A percentile compares a stretch with the other conserved stretches of the same genome.
Evolutionary conservation across 2,888 invertebrate species (phyloP).

Genomic region (Melolontha melolontha): DNA sequence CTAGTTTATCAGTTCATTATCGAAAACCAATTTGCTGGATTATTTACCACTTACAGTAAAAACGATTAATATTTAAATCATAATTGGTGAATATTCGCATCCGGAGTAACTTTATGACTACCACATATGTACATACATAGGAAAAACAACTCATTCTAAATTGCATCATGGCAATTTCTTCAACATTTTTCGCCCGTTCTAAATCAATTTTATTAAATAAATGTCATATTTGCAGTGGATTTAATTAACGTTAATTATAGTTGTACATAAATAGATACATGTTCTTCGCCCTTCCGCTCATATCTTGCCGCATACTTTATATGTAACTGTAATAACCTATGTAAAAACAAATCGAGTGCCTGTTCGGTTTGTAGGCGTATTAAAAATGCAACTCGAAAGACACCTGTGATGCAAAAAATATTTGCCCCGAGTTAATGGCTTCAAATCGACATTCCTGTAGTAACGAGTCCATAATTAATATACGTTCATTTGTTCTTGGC

Average conservation of each 20-base stretch:
- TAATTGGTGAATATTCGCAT: too few species aligned
- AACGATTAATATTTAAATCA: too few species aligned
- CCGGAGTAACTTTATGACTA: too few species aligned
- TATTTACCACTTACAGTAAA: too few species aligned
- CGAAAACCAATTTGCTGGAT: too few species aligned
- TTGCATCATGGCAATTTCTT: background rate
- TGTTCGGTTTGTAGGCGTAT: constrained; percentile 24
- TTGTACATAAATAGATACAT: constrained; percentile 4
- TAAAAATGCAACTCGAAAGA: constrained; percentile 20
- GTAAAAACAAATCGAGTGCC: constrained; percentile 19
- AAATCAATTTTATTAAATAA: constrained; percentile 39
- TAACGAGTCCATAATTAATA: constrained; percentile 35
- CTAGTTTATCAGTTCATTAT: too few species aligned
- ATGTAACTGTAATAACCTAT: constrained; percentile 22
- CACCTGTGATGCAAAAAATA: constrained; percentile 31
- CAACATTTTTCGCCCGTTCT: constrained; percentile 7
- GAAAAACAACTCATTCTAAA: too few species aligned
- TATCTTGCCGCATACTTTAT: constrained; percentile 7
- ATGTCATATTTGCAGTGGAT: constrained; percentile 34
- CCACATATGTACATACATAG: too few species aligned
- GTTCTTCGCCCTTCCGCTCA: background rate
- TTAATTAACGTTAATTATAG: constrained; percentile 40
- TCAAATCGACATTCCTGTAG: constrained; percentile 33
- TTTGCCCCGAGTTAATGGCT: constrained; percentile 35
- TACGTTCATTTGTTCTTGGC: constrained; percentile 28